Base-by-base conservation (phyloP, 2,888 invertebrate genomes). In the Harpalus rubripes region DNA sequence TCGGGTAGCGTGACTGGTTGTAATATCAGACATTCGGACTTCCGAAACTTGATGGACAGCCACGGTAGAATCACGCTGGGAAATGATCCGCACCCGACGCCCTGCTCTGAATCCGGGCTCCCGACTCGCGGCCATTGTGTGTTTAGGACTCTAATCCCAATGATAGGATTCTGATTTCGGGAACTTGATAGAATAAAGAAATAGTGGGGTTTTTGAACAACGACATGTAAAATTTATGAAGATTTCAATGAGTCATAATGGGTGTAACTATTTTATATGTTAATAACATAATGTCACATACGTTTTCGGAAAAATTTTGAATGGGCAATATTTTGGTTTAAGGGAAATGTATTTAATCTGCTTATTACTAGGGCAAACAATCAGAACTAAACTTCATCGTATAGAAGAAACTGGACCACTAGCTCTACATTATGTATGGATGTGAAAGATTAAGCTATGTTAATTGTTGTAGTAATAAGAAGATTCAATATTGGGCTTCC, bases 41-140 rank as follows among this genome's bases (percentile, higher is more conserved):
- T 74, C 72, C 72, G 72, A 74, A 74, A 74, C 72, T 74, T 74
- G 72, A 74, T 74, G 72, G 72, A 74, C 72, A 74, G 72, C 72
- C 72, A 74, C 44, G 44, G 72, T 18, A 74, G 44, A 44, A 74
- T 74, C 72, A 74, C 72, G 72, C 72, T 74, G 72, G 72, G 72
- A 74, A 74, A 74, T 74, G 72, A 74, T 74, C 41, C 15, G 72
- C 41, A 74, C 44, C 41, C 41, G 72, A 32, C 7, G 39, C 18
- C 68, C 39, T 6, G 32, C 10, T 3, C 7, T 32, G 7, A 10
- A 61, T 16, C 15, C 12, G 63, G 63, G 26, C 8, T 2, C 59
- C 7, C 16, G 12, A 7, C 39, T 32, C 63, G 39, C 39, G 10
- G 32, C n/a, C n/a, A 10, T n/a, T 68, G 68, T 68, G 68, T 68